A percentile compares a stretch with the other conserved stretches of the same genome.
phyloP scores from a whole-genome alignment of 2,797 vertebrate species.

The Amniataba percoides region DNA sequence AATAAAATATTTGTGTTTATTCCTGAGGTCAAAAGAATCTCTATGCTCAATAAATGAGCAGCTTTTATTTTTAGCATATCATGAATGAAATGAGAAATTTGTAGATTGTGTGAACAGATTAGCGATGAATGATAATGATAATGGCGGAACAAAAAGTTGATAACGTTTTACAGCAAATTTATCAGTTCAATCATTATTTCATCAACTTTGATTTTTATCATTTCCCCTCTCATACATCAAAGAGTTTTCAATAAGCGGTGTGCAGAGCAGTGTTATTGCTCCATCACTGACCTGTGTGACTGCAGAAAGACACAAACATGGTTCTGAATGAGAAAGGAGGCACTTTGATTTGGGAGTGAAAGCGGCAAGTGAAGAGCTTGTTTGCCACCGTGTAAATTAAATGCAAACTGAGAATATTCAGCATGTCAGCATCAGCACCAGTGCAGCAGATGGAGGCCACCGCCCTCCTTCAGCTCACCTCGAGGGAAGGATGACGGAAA shows the following conservation, averaged over 20 bases:
- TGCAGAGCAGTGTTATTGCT: conserved; percentile 6
- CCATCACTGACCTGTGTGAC: conserved; percentile 28
- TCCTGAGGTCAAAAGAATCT: background rate
- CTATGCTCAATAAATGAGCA: background rate
- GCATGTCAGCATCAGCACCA: conserved; percentile 5
- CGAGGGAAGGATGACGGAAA: conserved; percentile 36
- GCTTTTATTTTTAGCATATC: no score
- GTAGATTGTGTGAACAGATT: background rate
- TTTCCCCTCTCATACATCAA: background rate
- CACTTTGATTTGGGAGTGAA: conserved; percentile 4
- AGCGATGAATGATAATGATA: background rate
- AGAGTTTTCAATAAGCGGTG: background rate
- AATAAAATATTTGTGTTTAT: background rate
- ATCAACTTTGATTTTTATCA: conserved; percentile 24
- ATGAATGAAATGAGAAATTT: background rate
- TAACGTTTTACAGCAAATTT: background rate
- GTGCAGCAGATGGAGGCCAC: conserved; percentile 8
- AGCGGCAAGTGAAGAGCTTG: conserved; percentile 1
- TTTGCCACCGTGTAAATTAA: conserved; percentile 15
- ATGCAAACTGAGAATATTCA: conserved; percentile 37
- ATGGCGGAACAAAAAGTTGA: background rate
- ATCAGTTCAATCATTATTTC: conserved; percentile 15
- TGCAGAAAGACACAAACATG: conserved; percentile 6
- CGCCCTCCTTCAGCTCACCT: conserved; percentile 24
- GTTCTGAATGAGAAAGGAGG: conserved; percentile 23